A percentile compares a stretch with the other conserved stretches of the same genome.
These are phyloP conservation scores for Andrena bucephala DNA, from an alignment of 2,888 invertebrate species.

Conservation along the genomic window DNA sequence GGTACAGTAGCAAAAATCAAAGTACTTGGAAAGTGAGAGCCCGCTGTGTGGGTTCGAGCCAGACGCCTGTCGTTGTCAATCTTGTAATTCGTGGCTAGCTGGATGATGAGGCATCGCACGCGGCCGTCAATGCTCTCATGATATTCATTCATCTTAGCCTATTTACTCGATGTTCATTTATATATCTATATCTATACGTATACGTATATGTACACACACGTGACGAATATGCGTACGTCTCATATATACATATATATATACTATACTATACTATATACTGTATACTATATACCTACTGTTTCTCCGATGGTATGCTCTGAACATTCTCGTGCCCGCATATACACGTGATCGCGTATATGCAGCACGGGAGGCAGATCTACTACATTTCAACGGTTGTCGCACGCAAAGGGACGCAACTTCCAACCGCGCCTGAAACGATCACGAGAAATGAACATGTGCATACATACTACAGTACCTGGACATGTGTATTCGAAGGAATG, in stretches of 20 bases:
- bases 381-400: constrained; percentile 41
- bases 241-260: constrained; percentile 58
- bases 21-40: constrained; percentile 57
- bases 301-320: constrained; percentile 68
- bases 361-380: constrained; percentile 64
- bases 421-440: no score
- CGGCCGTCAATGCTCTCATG: constrained; percentile 80
- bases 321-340: constrained; percentile 75
- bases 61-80: constrained; percentile 78
- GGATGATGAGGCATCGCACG: constrained; percentile 83
- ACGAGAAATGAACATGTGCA: no score
- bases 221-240: constrained; percentile 48
- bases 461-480: no score
- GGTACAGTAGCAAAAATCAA: constrained; percentile 87
- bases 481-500: no score
- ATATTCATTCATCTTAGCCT: constrained; percentile 75
- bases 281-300: constrained; percentile 45
- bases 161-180: constrained; percentile 72
- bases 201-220: constrained; percentile 49
- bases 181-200: constrained; percentile 38
- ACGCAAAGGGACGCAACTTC: constrained; percentile 38
- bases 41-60: constrained; percentile 72
- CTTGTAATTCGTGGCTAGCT: constrained; percentile 80
- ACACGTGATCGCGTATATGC: constrained; percentile 71
- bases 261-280: constrained; percentile 2